Conservation (phyloP, 2,888 invertebrate species). For the Spisula subtruncata region DNA sequence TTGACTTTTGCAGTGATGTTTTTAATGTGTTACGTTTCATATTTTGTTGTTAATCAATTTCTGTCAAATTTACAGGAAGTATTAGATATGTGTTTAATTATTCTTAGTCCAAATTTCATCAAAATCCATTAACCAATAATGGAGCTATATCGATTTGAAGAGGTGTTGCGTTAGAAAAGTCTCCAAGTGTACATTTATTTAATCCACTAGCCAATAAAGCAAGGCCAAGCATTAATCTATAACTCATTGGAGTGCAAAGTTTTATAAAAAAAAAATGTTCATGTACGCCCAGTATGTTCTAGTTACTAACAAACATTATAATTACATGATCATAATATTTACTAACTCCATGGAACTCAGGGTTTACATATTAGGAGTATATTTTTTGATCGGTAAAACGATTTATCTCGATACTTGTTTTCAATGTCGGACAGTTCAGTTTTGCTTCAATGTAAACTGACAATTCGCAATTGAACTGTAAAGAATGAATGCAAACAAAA, state of each 20-base stretch:
- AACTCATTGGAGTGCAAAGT: background rate
- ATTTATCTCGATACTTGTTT: constrained; percentile 24
- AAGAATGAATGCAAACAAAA: constrained; percentile 47
- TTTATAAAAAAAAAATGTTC: background rate
- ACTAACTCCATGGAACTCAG: constrained; percentile 43
- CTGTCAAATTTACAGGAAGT: no score
- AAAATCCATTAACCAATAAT: no score
- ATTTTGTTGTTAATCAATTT: no score
- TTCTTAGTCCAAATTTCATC: no score
- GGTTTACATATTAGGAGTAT: constrained; percentile 17
- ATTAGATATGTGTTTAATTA: no score
- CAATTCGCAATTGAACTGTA: constrained; percentile 28
- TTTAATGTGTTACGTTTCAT: no score
- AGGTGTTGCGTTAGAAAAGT: no score
- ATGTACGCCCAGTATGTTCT: background rate
- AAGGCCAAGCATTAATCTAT: background rate
- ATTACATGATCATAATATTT: constrained; percentile 47
- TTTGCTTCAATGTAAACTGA: background rate
- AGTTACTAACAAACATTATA: constrained; percentile 34
- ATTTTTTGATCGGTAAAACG: background rate
- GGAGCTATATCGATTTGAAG: no score
- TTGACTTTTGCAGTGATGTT: no score
- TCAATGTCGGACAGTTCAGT: background rate
- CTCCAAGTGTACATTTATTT: background rate
- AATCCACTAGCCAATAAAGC: background rate